Percentiles rank a stretch among this genome's conserved stretches.
These are phyloP conservation scores for Rhingia rostrata DNA, from an alignment of 2,888 invertebrate genomes.

Conservation along the genomic window DNA sequence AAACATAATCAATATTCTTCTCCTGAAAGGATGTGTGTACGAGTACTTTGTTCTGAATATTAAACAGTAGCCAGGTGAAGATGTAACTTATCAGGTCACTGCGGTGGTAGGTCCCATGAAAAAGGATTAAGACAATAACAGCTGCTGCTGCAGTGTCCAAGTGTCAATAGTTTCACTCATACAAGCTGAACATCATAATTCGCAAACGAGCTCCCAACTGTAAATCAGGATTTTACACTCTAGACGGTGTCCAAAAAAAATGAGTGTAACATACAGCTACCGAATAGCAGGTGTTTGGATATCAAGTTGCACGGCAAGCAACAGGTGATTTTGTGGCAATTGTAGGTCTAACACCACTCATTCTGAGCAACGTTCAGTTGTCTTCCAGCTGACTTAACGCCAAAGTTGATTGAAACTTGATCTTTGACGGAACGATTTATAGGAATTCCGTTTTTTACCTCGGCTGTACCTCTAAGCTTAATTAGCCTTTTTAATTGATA, in stretches of 20 bases:
- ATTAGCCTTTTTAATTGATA: slow-evolving; percentile 63
- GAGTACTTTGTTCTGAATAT: slow-evolving; percentile 55
- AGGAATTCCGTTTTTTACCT: slow-evolving; percentile 15
- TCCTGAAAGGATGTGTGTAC: slow-evolving; percentile 6
- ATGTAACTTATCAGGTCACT: slow-evolving; percentile 59
- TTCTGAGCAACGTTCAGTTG: slow-evolving; percentile 4
- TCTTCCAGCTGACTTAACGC: slow-evolving; percentile 14
- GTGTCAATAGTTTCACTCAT: slow-evolving; percentile 24
- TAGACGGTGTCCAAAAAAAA: slow-evolving; percentile 15
- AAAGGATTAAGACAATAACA: slow-evolving; percentile 53
- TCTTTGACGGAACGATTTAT: slow-evolving; percentile 24
- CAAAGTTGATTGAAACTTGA: slow-evolving; percentile 37
- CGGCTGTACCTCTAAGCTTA: slow-evolving; percentile 15
- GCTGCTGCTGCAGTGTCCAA: slow-evolving; percentile 30
- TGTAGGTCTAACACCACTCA: slow-evolving; percentile 1
- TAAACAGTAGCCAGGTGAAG: slow-evolving; percentile 73
- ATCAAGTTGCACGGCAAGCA: slow-evolving; percentile 44
- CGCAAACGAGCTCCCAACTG: neutral
- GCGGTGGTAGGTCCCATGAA: slow-evolving; percentile 1
- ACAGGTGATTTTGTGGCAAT: slow-evolving; percentile 60
- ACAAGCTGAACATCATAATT: slow-evolving; percentile 44
- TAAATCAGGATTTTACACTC: slow-evolving; percentile 42
- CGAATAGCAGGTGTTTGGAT: slow-evolving; percentile 58
- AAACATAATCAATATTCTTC: slow-evolving; percentile 55
- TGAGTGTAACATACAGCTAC: neutral